Evolutionary conservation across 2,113 vertebrate species (phyloP).

Genomic region (Tauraco erythrolophus): DNA sequence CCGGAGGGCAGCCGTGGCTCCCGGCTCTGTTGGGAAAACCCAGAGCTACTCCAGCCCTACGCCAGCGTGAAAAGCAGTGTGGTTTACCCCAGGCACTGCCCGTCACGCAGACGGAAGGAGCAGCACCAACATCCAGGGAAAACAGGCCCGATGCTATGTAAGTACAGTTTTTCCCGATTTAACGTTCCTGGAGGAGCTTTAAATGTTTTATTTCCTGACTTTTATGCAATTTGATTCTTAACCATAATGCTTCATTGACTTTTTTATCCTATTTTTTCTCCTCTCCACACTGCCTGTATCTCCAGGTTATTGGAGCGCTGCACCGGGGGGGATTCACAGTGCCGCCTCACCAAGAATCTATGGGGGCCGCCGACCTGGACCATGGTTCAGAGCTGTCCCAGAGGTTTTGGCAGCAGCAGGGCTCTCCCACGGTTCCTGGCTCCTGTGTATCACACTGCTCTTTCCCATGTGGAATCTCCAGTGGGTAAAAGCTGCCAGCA

Average conservation of each 20-base stretch:
- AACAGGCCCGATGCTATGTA: fast-evolving
- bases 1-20: not conserved
- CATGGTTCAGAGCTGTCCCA: not conserved
- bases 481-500: not conserved
- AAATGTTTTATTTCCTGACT: constrained; percentile 28
- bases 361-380: fast-evolving
- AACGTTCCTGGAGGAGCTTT: not conserved
- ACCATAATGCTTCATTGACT: not conserved
- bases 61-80: not conserved
- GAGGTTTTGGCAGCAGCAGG: not conserved
- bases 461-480: not conserved
- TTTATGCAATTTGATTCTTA: constrained; percentile 9
- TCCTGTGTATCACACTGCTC: not conserved
- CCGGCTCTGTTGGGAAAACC: not conserved
- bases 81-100: not conserved
- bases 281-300: not conserved
- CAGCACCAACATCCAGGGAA: not conserved
- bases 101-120: fast-evolving
- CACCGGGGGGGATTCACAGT: fast-evolving
- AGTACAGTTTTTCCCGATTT: not conserved
- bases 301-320: not conserved
- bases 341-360: not conserved
- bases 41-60: not conserved
- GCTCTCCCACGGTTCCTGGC: not conserved
- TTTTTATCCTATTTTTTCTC: not conserved